phyloP scores from a whole-genome alignment of 2,888 invertebrate genomes.

The Sycophila texana region DNA sequence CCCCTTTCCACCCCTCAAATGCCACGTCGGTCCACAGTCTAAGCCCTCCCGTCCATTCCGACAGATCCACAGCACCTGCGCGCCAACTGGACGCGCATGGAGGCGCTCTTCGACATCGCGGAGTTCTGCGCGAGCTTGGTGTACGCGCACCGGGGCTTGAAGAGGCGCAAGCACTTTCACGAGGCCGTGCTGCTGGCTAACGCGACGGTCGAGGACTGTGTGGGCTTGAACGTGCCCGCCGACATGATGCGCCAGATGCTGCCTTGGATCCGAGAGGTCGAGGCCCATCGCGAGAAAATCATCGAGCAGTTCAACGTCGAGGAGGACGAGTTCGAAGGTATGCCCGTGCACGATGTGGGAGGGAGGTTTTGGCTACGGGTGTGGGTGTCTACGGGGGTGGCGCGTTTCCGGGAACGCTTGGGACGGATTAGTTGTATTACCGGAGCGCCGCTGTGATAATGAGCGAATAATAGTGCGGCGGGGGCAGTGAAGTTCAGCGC shows the following conservation, averaged over 20 bases:
- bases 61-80: slow-evolving; percentile 65
- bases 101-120: slow-evolving; percentile 65
- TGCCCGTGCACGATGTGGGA: background rate
- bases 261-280: slow-evolving; percentile 66
- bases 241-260: slow-evolving; percentile 61
- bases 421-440: background rate
- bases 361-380: background rate
- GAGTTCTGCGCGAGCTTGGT: slow-evolving; percentile 68
- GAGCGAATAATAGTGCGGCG: no score
- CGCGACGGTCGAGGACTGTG: slow-evolving; percentile 69
- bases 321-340: slow-evolving; percentile 69
- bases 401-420: background rate
- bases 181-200: slow-evolving; percentile 64
- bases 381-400: no score
- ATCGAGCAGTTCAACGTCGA: slow-evolving; percentile 64
- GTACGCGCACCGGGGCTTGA: slow-evolving; percentile 65
- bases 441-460: background rate
- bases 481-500: no score
- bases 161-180: slow-evolving; percentile 61
- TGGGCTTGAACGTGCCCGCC: slow-evolving; percentile 66
- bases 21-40: background rate
- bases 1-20: slow-evolving; percentile 14
- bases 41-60: background rate
- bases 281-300: slow-evolving; percentile 59
- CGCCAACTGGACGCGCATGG: slow-evolving; percentile 65